Conservation (phyloP, 2,797 vertebrate species). For the Rhyacichthys aspro region DNA sequence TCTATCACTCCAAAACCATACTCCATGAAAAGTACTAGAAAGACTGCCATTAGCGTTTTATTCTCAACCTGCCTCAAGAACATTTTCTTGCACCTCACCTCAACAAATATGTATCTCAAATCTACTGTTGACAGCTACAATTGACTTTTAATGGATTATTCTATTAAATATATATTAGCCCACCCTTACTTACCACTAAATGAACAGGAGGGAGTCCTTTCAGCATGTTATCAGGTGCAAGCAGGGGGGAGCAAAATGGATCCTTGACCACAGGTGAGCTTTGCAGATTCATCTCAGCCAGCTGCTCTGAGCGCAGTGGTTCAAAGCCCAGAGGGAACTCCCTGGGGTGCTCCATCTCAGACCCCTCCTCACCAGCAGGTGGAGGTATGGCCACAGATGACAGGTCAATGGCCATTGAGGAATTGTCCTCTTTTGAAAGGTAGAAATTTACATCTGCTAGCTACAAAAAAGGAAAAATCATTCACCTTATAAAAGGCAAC, state of each 20-base stretch:
- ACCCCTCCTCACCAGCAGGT: slow-evolving; percentile 59
- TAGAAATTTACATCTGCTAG: slow-evolving; percentile 81
- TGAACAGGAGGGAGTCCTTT: slow-evolving; percentile 86
- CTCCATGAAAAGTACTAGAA: not conserved
- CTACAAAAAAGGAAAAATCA: slow-evolving; percentile 39
- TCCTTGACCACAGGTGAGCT: slow-evolving; percentile 85
- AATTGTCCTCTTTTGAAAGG: slow-evolving; percentile 64
- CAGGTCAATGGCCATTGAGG: slow-evolving; percentile 46
- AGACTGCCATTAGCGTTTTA: too few species aligned
- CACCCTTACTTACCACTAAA: slow-evolving; percentile 67
- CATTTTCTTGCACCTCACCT: too few species aligned
- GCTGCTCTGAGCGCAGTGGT: slow-evolving; percentile 83
- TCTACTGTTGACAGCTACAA: too few species aligned
- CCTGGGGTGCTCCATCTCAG: slow-evolving; percentile 37
- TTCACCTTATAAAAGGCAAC: slow-evolving; percentile 8
- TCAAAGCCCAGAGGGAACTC: slow-evolving; percentile 87
- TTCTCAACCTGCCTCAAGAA: too few species aligned
- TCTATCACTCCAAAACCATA: slow-evolving; percentile 11
- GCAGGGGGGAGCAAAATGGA: slow-evolving; percentile 91
- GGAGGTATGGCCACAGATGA: slow-evolving; percentile 76
- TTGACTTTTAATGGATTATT: too few species aligned
- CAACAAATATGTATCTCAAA: too few species aligned
- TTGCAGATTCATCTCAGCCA: slow-evolving; percentile 78
- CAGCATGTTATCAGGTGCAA: slow-evolving; percentile 90
- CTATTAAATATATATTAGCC: too few species aligned